phyloP scores from a whole-genome alignment of 2,797 vertebrate genomes.

The Sciurus vulgaris region DNA sequence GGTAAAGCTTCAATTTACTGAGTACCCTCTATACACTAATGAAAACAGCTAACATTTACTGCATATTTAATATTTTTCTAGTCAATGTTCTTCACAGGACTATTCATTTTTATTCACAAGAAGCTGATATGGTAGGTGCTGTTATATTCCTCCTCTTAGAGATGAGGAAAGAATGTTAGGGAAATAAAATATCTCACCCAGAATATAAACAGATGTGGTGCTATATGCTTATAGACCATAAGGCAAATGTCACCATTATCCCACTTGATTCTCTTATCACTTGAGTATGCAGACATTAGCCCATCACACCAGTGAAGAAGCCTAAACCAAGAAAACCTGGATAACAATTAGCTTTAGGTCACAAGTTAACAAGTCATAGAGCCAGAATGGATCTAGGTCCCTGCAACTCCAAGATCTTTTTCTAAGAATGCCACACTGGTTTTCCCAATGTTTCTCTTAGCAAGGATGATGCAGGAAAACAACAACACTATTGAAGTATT shows the following conservation, averaged over 20 bases:
- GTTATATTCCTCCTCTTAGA: not conserved
- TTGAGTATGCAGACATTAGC: not conserved
- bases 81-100: not conserved
- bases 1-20: not conserved
- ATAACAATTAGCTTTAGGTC: not conserved
- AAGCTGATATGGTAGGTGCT: not conserved
- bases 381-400: not conserved
- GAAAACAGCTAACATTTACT: not conserved
- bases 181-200: not conserved
- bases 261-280: not conserved
- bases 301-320: not conserved
- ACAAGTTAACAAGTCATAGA: not conserved
- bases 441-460: not conserved
- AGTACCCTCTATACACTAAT: not conserved
- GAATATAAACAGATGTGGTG: not conserved
- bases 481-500: conserved; percentile 24
- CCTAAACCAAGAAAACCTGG: not conserved
- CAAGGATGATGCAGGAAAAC: not conserved
- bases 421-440: not conserved
- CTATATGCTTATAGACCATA: not conserved
- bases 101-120: not conserved
- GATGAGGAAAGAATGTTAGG: not conserved
- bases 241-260: not conserved
- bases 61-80: conserved; percentile 9
- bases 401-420: not conserved